A percentile compares a stretch with the other conserved stretches of the same genome.
Conservation (phyloP, 2,797 vertebrate species). For the Forpus xanthops region DNA sequence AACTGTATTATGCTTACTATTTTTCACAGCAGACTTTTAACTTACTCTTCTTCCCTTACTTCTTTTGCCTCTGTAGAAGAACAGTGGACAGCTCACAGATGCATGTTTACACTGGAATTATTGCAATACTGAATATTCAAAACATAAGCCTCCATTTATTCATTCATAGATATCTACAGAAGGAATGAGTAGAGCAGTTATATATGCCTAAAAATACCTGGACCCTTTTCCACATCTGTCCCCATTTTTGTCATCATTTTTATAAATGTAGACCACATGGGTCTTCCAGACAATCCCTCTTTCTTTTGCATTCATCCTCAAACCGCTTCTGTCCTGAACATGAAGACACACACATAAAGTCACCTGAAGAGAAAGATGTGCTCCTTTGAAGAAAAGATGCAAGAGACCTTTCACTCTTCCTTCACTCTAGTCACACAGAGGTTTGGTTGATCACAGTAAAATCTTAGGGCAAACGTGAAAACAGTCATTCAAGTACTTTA, state of each 20-base stretch:
- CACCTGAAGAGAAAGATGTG: not conserved
- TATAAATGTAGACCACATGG: not conserved
- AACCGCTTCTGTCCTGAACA: not conserved
- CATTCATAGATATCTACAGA: not conserved
- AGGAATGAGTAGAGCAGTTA: not conserved
- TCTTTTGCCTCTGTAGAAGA: not conserved
- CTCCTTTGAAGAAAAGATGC: not conserved
- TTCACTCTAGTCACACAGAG: not conserved
- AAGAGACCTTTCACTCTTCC: not conserved
- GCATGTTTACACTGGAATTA: not conserved
- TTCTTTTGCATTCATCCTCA: not conserved
- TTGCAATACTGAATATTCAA: not conserved
- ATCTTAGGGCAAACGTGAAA: not conserved
- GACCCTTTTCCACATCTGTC: not conserved
- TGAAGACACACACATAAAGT: not conserved
- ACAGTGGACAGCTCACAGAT: not conserved
- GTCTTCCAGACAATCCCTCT: not conserved
- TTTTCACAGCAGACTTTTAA: not conserved
- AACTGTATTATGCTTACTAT: not conserved
- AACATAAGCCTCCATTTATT: not conserved
- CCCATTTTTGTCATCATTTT: not conserved
- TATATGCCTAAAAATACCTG: not conserved
- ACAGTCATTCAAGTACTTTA: not conserved
- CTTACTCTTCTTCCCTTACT: not conserved
- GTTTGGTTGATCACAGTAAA: not conserved